Conservation (phyloP, 2,888 invertebrate species). For the Malthinus flaveolus region DNA sequence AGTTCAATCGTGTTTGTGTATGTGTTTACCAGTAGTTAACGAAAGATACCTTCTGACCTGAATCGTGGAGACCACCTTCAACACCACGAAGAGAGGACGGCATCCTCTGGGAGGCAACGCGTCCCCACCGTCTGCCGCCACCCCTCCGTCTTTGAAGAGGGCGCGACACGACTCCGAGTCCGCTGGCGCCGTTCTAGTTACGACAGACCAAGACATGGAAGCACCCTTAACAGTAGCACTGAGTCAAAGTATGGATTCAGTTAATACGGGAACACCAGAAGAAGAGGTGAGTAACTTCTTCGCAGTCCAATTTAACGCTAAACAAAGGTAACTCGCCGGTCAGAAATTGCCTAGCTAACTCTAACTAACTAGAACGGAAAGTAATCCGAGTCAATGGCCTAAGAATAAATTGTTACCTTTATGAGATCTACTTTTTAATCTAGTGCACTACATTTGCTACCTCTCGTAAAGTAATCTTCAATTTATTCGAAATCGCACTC, state of each 20-base stretch:
- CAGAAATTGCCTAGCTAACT: slow-evolving; percentile 14
- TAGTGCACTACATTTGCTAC: neutral
- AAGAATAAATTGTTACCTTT: slow-evolving; percentile 10
- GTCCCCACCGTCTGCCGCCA: slow-evolving; percentile 51
- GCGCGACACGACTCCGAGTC: slow-evolving; percentile 52
- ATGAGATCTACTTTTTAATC: slow-evolving; percentile 8
- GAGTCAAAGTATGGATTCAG: slow-evolving; percentile 97
- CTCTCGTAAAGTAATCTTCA: no score
- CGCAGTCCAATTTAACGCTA: neutral
- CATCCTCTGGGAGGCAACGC: slow-evolving; percentile 54
- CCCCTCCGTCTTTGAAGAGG: slow-evolving; percentile 53
- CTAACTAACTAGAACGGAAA: slow-evolving; percentile 24
- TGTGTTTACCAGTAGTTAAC: slow-evolving; percentile 25
- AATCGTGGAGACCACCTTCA: slow-evolving; percentile 56
- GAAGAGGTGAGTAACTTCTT: slow-evolving; percentile 80
- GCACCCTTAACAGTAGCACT: slow-evolving; percentile 75
- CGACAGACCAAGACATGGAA: slow-evolving; percentile 62
- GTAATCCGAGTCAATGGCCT: slow-evolving; percentile 21
- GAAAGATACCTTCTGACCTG: slow-evolving; percentile 41
- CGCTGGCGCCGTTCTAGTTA: slow-evolving; percentile 41
- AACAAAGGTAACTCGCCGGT: neutral
- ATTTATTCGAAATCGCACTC: no score
- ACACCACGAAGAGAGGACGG: slow-evolving; percentile 55
- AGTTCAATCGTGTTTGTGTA: slow-evolving; percentile 31
- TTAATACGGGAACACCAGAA: slow-evolving; percentile 93